phyloP scores from a whole-genome alignment of 2,888 invertebrate genomes.

The Ennomos quercinarius region DNA sequence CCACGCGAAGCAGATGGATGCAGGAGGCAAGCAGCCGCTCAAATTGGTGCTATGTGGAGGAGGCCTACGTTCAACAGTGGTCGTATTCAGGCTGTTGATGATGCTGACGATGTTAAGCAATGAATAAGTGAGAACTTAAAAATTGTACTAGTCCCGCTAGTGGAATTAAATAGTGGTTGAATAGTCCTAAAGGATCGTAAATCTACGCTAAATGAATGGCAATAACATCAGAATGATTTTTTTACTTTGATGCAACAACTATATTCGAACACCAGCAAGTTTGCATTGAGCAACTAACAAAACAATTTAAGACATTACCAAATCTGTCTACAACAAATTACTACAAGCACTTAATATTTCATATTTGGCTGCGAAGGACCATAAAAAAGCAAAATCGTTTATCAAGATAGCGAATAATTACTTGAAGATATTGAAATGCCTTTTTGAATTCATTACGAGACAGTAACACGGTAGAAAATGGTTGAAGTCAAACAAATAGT shows the following conservation, averaged over 20 bases:
- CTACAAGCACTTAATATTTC: constrained; percentile 11
- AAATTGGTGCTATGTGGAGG: too few species aligned
- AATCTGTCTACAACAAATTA: constrained; percentile 20
- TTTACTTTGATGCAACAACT: constrained; percentile 9
- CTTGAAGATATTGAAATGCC: constrained; percentile 14
- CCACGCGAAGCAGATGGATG: too few species aligned
- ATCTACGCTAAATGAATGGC: not conserved
- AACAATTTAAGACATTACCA: constrained; percentile 26
- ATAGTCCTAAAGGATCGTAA: too few species aligned
- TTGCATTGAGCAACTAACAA: constrained; percentile 22
- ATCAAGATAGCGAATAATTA: constrained; percentile 2
- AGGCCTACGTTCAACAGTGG: too few species aligned
- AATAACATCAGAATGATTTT: not conserved
- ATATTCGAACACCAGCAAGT: constrained; percentile 6
- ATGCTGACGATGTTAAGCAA: too few species aligned
- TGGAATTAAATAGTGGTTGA: too few species aligned
- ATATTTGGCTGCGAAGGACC: constrained; percentile 15
- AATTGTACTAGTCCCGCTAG: too few species aligned
- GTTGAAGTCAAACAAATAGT: constrained; percentile 69
- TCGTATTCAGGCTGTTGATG: too few species aligned
- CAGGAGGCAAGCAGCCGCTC: too few species aligned
- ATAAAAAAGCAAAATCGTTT: constrained; percentile 11
- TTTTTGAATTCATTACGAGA: constrained; percentile 40
- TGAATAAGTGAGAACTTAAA: too few species aligned
- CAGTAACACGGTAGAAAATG: constrained; percentile 65